Evolutionary conservation across 2,113 vertebrate species (phyloP), one percentile per base, ranked within the genome.

Genomic region (Peromyscus californicus): DNA sequence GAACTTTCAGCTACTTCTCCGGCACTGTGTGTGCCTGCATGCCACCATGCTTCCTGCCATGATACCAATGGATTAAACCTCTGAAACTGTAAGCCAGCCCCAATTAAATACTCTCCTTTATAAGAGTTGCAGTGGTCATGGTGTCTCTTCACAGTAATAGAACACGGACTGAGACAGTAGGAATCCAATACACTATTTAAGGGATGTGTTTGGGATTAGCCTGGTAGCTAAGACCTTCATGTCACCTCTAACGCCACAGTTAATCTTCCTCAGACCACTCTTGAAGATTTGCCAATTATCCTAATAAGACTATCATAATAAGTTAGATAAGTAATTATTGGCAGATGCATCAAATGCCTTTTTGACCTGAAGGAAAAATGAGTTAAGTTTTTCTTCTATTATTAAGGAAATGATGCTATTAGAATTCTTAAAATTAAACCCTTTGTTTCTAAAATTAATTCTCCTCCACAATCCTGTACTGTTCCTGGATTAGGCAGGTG

Each of bases 381-480:
- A 31, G 24, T 39, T 51, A 36, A 17, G 15, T 75, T 93, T 92
- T 87, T 42, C 91, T 89, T 39, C 45, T 92, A 75, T 96, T 91
- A 86, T 90, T 95, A 92, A 69, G 76, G 51, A 90, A 95, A 94
- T 79, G 3, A 75, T 94, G 65, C 63, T 88, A 91, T 89, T 36
- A 94, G 17, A 63, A n/a, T 94, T 83, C 29, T 82, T 94, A 93
- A 95, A 96, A 69, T 91, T 85, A 93, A 93, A 54, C 85, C 13
- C 54, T 93, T 93, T 24, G 83, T 84, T 92, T 13, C 45, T 94
- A 74, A 96, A 86, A 95, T 90, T 78, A 94, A 90, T 94, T 95
- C 17, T 5, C 11, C 2, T 78, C 80, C 51, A 91, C 74, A 89
- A 72, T 95, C 29, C 5, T 24, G 7, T 78, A 82, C 80, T 90